phyloP scores from a whole-genome alignment of 2,888 invertebrate species.

The Amaurobius ferox region DNA sequence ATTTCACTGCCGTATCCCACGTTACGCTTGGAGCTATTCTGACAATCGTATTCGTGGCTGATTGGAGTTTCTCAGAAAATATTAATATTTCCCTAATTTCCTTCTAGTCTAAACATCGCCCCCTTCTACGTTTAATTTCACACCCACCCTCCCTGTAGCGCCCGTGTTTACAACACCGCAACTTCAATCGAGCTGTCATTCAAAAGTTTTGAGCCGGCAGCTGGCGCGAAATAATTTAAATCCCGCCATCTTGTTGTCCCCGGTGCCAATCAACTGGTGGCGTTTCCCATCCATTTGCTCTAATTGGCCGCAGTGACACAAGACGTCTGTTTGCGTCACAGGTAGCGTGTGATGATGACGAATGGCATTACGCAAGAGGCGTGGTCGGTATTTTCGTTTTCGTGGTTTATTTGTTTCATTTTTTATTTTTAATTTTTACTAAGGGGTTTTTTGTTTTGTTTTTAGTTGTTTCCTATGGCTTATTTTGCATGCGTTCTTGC shows the following conservation, averaged over 20 bases:
- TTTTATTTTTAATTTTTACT: not conserved
- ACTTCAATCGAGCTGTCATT: slow-evolving; percentile 3
- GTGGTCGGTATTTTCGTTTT: slow-evolving; percentile 27
- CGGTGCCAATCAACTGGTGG: slow-evolving; percentile 64
- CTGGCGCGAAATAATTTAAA: slow-evolving; percentile 63
- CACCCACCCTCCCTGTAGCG: not conserved
- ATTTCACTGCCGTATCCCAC: not conserved
- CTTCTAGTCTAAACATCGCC: slow-evolving; percentile 1
- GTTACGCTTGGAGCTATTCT: not conserved
- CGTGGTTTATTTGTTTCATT: not conserved
- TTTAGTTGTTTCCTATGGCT: not conserved
- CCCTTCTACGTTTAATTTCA: not conserved
- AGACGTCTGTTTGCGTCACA: slow-evolving; percentile 70
- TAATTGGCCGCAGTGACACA: slow-evolving; percentile 71
- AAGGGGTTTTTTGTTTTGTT: not conserved
- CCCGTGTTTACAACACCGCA: slow-evolving; percentile 6
- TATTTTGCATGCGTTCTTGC: too few relatives aligned
- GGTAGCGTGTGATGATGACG: slow-evolving; percentile 72
- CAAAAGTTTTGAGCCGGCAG: slow-evolving; percentile 16
- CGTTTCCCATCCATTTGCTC: slow-evolving; percentile 68
- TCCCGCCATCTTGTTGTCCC: slow-evolving; percentile 58
- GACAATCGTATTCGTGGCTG: slow-evolving; percentile 2
- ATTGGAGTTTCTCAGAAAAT: not conserved
- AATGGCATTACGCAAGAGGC: slow-evolving; percentile 62
- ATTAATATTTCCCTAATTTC: slow-evolving; percentile 3